Percentiles rank a stretch among this genome's conserved stretches.
Conservation (phyloP, 2,888 invertebrate species). For the Trachelus stipa region DNA sequence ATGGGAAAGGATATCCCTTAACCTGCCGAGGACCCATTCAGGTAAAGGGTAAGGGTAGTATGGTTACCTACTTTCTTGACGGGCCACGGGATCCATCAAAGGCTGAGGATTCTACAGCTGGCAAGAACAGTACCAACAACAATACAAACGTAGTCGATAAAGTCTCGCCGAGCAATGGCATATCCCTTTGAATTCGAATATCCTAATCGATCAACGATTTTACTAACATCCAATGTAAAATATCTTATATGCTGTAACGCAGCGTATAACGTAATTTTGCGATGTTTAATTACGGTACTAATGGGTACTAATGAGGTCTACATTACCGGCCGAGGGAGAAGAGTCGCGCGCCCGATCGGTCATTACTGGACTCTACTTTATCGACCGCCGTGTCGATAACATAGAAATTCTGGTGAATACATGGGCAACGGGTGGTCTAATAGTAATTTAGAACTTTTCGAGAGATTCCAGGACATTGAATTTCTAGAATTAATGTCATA, state of each 20-base stretch:
- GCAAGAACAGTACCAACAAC: slow-evolving; percentile 28
- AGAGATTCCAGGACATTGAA: background rate
- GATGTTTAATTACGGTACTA: background rate
- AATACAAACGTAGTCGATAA: slow-evolving; percentile 25
- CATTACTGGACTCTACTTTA: background rate
- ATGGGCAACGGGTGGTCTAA: background rate
- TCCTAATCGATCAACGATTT: background rate
- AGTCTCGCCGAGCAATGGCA: slow-evolving; percentile 26
- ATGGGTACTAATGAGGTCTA: background rate
- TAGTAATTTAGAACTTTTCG: background rate
- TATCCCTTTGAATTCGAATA: slow-evolving; percentile 21
- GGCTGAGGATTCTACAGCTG: slow-evolving; percentile 34
- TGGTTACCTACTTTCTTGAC: slow-evolving; percentile 89
- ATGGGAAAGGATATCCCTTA: slow-evolving; percentile 81
- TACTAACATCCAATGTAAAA: background rate
- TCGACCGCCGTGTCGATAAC: background rate
- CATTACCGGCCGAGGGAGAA: background rate
- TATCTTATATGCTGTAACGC: background rate
- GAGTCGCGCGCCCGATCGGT: background rate
- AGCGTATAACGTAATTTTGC: background rate
- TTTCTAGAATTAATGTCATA: background rate
- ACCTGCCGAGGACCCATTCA: slow-evolving; percentile 88
- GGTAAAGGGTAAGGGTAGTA: slow-evolving; percentile 95
- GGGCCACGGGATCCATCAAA: slow-evolving; percentile 52
- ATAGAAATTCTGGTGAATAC: background rate